Base-by-base conservation (phyloP, 2,797 vertebrate species). In the Diplodus puntazzo region DNA sequence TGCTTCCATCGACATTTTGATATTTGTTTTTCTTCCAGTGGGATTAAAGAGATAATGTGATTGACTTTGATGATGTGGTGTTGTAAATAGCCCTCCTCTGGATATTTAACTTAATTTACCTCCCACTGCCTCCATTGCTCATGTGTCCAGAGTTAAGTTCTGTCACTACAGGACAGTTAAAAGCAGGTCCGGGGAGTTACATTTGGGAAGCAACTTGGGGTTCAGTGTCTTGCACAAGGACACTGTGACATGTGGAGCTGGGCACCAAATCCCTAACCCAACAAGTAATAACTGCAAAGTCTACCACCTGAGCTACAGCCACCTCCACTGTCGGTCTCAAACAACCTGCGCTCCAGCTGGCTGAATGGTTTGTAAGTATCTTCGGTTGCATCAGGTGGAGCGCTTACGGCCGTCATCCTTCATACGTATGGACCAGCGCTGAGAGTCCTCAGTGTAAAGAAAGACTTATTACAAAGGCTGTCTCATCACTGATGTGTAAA, bases 401-500 rank as follows among this genome's bases (percentile, higher is more conserved):
- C 16, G 21, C 18, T 39, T 20, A 30, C 43, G 55, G 46, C 16
- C 11, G 2, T 62, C 69, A 50, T 50, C 23, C 52, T 46, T 62
- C 54, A 49, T 25, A 27, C 50, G 20, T 23, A 62, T 62, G 3
- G 60, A 58, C 30, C 3, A 6, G n/a, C 66, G 74, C 50, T 82
- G 45, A 55, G 71, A 69, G 74, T 55, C 69, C 43, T 75, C 69
- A 21, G 43, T 77, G 70, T 79, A 74, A 81, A 77, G 58, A 50
- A 77, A 30, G 58, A 71, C 57, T 62, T 61, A 58, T 69, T 58
- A 64, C 55, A 80, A 87, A 67, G 59, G 65, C 66, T 20, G 39
- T 82, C 54, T 85, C 78, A 84, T 85, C 85, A 79, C 60, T 12
- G 63, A 79, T 69, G 72, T 80, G 74, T 86, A 84, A 89, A 89